Evolutionary conservation across 1,140 invertebrate species (phyloP), one percentile per base, ranked within the genome.

Genomic region (Venustaconcha ellipsiformis): DNA sequence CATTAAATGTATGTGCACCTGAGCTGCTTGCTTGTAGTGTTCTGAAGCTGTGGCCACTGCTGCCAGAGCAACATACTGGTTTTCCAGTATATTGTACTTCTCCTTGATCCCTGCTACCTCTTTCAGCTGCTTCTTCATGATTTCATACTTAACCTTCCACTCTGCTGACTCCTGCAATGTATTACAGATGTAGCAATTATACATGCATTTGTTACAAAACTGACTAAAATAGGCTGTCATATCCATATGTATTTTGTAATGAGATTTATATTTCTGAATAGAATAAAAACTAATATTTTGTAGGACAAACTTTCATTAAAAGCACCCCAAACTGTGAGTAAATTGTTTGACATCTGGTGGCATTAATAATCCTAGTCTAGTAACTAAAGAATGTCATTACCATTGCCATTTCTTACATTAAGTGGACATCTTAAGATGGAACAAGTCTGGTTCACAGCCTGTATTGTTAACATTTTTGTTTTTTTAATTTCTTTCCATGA

Each of bases 131-230:
- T 59, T 70, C 15, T 66, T 58, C 37, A 77, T 26, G 8, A 72
- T 55, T n/a, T 68, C 69, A 68, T 77, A 66, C 56, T 77, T 77
- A 37, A 72, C 69, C 48, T 77, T 71, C 75, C 75, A 77, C 56
- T 77, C 75, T 48, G 67, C 63, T n/a, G 70, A 63, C 64, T 66
- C 64, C 64, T 66, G 20, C 59, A 62, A 62, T 12, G 59, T 13
- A 62, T n/a, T 23, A 62, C 13, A n/a, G 59, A 8, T 62, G 20
- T 62, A n/a, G 18, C 59, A n/a, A 62, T 23, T 62, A 23, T n/a
- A 62, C 59, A 62, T 23, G 6, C 14, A n/a, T 23, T 23, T 62
- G 20, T 62, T n/a, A 23, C 18, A 62, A 6, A 62, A n/a, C 8
- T 62, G 59, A 12, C 20, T 18, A n/a, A 62, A 12, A 18, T n/a